phyloP scores from a whole-genome alignment of 2,797 vertebrate species.

The Lophotriccus pileatus region DNA sequence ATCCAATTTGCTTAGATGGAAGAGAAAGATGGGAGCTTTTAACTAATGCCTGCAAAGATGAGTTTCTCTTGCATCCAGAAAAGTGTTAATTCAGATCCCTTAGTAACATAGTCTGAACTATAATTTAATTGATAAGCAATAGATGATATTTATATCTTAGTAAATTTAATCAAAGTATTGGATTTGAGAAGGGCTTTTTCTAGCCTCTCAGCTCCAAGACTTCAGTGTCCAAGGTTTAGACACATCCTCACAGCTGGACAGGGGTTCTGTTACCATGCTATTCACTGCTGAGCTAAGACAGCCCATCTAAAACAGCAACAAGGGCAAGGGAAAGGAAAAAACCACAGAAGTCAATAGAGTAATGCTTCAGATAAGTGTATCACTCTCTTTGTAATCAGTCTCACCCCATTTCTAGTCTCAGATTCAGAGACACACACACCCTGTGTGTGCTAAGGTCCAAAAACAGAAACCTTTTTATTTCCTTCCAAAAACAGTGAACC shows the following conservation, averaged over 20 bases:
- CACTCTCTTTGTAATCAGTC: not conserved
- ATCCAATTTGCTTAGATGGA: not conserved
- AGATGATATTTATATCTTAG: not conserved
- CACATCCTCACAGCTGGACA: rapidly evolving
- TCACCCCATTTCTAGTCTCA: not conserved
- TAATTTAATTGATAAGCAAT: not conserved
- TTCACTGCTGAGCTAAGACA: not conserved
- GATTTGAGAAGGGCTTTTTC: not conserved
- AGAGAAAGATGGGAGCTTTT: not conserved
- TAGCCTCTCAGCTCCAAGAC: not conserved
- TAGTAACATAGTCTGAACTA: not conserved
- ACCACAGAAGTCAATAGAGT: not conserved
- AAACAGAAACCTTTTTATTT: not conserved
- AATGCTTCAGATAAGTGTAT: not conserved
- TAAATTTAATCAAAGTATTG: not conserved
- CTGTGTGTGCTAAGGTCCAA: not conserved
- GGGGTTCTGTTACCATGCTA: not conserved
- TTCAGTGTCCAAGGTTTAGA: not conserved
- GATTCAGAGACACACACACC: not conserved
- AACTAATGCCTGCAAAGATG: not conserved
- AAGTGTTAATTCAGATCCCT: not conserved
- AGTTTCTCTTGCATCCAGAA: not conserved
- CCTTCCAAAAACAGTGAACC: not conserved
- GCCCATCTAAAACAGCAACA: not conserved
- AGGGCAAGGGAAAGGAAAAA: not conserved